Base-by-base conservation (phyloP, 2,113 vertebrate species). In the Forbesichthys papilliferus region DNA sequence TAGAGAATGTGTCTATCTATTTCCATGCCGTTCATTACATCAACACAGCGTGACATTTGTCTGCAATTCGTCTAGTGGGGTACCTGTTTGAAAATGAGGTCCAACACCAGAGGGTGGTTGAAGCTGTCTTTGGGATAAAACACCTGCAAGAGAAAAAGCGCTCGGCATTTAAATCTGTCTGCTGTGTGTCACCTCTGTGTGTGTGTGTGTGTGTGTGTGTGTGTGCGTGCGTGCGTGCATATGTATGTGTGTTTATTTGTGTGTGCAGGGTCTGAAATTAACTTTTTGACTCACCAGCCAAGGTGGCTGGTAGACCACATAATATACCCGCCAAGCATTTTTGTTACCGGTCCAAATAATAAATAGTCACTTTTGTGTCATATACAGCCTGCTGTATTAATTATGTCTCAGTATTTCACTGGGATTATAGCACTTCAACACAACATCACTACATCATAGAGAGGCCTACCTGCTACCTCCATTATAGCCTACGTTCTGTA, bases 11-110 rank as follows among this genome's bases (percentile, higher is more conserved):
- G 34, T 20, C 27, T 6, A 34, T 14, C 8, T 54, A 51, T 51
- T 18, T 1, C 5, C 11, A 16, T n/a, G 3, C 7, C 56, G 33
- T 55, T 62, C 9, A 60, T 18, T 60, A 42, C 57, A 36, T 13
- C 34, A 34, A 9, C 33, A 59, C 52, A 9, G 2, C 9, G 13
- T 16, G 12, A 18, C n/a, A 59, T 52, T 51, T 8, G 16, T 42
- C 51, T 6, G 60, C 4, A 1, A 16, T 6, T 11, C n/a, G 48
- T 7, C 51, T 46, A 14, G 33, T 10, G 16, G 47, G 0, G 14
- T 77, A 99, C 98, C 95, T 99, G 98, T 81, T 95, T 94, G 88
- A 99, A 99, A 80, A 99, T 91, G 74, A 99, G 94, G 77, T 99
- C 95, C 0, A 98, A 85, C 61, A 96, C 91, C 61, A 98, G 81